Percentiles rank a stretch among this genome's conserved stretches.
These are phyloP conservation scores for Cylas formicarius DNA, from an alignment of 1,140 invertebrate species.

Conservation along the genomic window DNA sequence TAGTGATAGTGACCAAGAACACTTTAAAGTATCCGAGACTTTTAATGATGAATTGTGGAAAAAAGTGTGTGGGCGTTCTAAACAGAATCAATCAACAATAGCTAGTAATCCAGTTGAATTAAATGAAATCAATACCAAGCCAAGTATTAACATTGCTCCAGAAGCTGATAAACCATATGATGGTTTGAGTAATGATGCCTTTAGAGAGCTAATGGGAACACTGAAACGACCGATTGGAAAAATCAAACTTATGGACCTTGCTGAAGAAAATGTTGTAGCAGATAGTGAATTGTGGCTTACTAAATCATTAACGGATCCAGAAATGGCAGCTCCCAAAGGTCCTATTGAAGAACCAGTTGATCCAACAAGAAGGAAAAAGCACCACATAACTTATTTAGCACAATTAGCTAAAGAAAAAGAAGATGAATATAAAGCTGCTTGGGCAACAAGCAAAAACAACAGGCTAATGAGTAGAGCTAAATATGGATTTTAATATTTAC, in stretches of 20 bases:
- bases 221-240: conserved; percentile 24
- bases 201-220: conserved; percentile 34
- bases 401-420: conserved; percentile 86
- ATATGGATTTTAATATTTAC: conserved; percentile 85
- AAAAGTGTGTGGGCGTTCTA: conserved; percentile 33
- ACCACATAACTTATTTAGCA: conserved; percentile 94
- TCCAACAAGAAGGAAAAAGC: conserved; percentile 70
- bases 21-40: conserved; percentile 33
- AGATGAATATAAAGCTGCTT: conserved; percentile 86
- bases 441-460: conserved; percentile 79
- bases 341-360: conserved; percentile 53
- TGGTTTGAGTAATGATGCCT: conserved; percentile 38
- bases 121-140: conserved; percentile 1
- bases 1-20: conserved; percentile 32
- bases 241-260: conserved; percentile 60
- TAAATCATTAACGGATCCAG: conserved; percentile 68
- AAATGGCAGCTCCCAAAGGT: conserved; percentile 45
- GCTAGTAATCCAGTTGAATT: no score
- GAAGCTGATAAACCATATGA: conserved; percentile 36
- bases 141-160: conserved; percentile 26
- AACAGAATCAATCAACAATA: no score
- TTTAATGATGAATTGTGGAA: conserved; percentile 40
- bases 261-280: conserved; percentile 72
- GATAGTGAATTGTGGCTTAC: conserved; percentile 73
- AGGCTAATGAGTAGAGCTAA: conserved; percentile 80